phyloP scores from a whole-genome alignment of 35 echinoderm and acorn worm species.

The Eucidaris tribuloides region DNA sequence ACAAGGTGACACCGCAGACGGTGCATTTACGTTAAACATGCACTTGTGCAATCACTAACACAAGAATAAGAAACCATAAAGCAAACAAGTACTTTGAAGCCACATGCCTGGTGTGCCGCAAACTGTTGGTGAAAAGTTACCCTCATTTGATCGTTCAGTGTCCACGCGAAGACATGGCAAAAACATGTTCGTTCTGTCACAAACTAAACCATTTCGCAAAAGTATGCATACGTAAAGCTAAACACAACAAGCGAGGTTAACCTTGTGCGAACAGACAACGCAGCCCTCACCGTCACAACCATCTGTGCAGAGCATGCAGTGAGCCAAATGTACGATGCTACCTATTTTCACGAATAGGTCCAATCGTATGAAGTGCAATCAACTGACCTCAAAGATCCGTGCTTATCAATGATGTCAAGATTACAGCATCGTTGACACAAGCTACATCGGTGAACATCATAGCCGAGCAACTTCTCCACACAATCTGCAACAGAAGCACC shows the following conservation, averaged over 20 bases:
- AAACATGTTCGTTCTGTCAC: too few species aligned
- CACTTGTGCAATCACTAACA: too few species aligned
- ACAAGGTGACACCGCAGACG: too few species aligned
- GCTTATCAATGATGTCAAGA: not conserved
- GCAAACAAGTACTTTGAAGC: too few species aligned
- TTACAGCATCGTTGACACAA: constrained; percentile 55
- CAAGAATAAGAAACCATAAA: too few species aligned
- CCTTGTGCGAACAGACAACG: not conserved
- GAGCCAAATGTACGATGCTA: not conserved
- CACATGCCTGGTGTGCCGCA: too few species aligned
- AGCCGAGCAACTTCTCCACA: constrained; percentile 10
- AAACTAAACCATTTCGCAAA: too few species aligned
- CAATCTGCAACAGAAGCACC: not conserved
- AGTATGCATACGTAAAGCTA: too few species aligned
- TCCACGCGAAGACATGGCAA: too few species aligned
- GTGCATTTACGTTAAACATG: too few species aligned
- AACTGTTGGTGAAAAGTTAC: too few species aligned
- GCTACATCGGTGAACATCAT: constrained; percentile 69
- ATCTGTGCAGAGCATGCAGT: not conserved
- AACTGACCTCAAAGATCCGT: constrained; percentile 3
- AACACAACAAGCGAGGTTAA: constrained; percentile 23
- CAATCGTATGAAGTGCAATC: not conserved
- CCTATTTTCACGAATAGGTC: not conserved
- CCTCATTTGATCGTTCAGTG: too few species aligned
- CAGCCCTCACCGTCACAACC: not conserved